These are phyloP conservation scores for Polyodon spathula DNA, from an alignment of 2,113 vertebrate species.

Conservation along the genomic window DNA sequence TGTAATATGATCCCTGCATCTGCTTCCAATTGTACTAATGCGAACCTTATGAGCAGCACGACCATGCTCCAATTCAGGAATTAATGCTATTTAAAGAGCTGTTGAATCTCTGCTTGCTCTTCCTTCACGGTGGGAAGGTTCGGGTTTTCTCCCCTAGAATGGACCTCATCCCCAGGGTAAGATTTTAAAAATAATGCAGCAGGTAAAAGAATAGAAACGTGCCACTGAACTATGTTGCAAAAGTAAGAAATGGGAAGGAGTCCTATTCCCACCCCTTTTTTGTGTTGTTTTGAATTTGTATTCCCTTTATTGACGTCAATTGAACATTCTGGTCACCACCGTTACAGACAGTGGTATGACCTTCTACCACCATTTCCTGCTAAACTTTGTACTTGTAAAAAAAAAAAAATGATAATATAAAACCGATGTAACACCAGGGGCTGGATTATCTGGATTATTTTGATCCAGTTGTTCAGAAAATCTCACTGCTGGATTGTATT, in stretches of 20 bases:
- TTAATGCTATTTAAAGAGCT: not conserved
- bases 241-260: not conserved
- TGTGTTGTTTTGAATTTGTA: too few species aligned
- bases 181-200: not conserved
- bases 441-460: too few species aligned
- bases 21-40: not conserved
- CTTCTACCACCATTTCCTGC: too few species aligned
- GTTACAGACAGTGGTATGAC: too few species aligned
- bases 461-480: too few species aligned
- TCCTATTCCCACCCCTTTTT: too few species aligned
- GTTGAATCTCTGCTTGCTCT: not conserved
- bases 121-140: not conserved
- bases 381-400: not conserved
- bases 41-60: not conserved
- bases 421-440: too few species aligned
- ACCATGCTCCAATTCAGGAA: not conserved
- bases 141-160: too few species aligned
- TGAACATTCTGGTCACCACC: too few species aligned
- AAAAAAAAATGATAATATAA: not conserved
- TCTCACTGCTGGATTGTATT: too few species aligned
- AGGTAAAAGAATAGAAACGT: not conserved
- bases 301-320: too few species aligned
- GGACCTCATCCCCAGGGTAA: not conserved
- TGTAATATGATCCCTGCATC: conserved; percentile 1
- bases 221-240: not conserved